Base-by-base conservation (phyloP, 2,888 invertebrate genomes). In the Prosapia bicincta region DNA sequence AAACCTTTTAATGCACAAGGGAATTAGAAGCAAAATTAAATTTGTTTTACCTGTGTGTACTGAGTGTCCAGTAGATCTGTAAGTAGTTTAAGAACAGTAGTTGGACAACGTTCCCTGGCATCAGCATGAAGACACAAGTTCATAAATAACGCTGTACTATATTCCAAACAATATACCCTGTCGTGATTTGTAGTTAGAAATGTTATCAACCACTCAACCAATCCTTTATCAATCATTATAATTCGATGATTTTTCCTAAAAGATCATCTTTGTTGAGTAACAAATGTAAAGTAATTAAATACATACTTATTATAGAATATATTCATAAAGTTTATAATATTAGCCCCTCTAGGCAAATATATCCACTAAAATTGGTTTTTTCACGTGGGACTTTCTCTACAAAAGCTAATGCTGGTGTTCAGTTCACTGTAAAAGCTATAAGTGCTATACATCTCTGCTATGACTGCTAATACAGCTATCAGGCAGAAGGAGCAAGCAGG, bases 111-210 rank as follows among this genome's bases (percentile, higher is more conserved):
- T 20, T 80, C 79, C 77, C 85, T 80, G 81, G 89, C 89, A 77
- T 87, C 85, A 20, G 66, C 85, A 79, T 90, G 87, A 38, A 92
- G 85, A 79, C 90, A 90, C 7, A 92, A 84, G 83, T 92, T 92
- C 89, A 91, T 91, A 25, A 91, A 85, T 13, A 92, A 85, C 3
- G 91, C 91, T 9, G 89, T 87, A n/a, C 89, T 86, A 81, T 90
- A 91, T 82, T 91, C 90, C 79, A 91, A 85, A 66, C 89, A 87
- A 82, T 92, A 92, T 0, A 86, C 84, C 69, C 85, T 80, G 6
- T 83, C 82, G 77, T 83, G 83, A 69, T 85, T 84, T 69, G 83
- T 83, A 66, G 87, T 86, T 74, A 91, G 84, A 75, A 88, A 87
- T 72, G 84, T 83, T 7, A 90, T 85, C 71, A 91, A 82, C 88